Base-by-base conservation (phyloP, 2,888 invertebrate genomes). In the Melinopterus prodromus region DNA sequence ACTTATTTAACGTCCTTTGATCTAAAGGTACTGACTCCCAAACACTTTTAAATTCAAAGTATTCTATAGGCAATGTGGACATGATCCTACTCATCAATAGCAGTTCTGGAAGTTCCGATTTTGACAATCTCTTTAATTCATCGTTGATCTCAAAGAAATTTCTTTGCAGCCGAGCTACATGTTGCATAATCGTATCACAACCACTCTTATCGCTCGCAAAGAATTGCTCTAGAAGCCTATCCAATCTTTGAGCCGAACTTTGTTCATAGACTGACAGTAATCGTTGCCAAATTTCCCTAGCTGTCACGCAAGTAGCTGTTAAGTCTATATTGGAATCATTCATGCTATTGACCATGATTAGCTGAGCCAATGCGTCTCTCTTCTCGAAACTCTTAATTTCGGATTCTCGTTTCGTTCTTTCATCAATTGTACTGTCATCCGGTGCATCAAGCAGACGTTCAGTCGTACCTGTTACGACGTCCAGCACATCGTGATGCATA, bases 161-260 rank as follows among this genome's bases (percentile, higher is more conserved):
- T 77, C 74, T 70, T 72, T 83, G 79, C 69, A 82, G 77, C 14
- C 77, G 76, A 69, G 80, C 79, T 71, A 84, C 72, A 70, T 83
- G 81, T 5, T 82, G 77, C 69, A 81, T 80, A 16, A 84, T 82
- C 70, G 81, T 80, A 77, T 84, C 83, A 72, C 69, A 16, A 15
- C 71, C 38, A 76, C 78, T 78, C 79, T 82, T 84, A 26, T 81
- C 82, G 36, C 72, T 26, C 3, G 36, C 80, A 37, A 84, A 83
- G 71, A 84, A 82, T 77, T 82, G 37, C 70, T 83, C 82, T 78
- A 84, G 79, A 6, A 83, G 77, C 16, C 82, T 53, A 77, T 84
- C 83, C 16, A 83, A 78, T 12, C 83, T 71, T 71, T 84, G 83
- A 37, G 80, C 83, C 14, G 83, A 84, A 78, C 80, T 84, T 78